Evolutionary conservation across 2,797 vertebrate species (phyloP).

Genomic region (Anguilla megastoma): DNA sequence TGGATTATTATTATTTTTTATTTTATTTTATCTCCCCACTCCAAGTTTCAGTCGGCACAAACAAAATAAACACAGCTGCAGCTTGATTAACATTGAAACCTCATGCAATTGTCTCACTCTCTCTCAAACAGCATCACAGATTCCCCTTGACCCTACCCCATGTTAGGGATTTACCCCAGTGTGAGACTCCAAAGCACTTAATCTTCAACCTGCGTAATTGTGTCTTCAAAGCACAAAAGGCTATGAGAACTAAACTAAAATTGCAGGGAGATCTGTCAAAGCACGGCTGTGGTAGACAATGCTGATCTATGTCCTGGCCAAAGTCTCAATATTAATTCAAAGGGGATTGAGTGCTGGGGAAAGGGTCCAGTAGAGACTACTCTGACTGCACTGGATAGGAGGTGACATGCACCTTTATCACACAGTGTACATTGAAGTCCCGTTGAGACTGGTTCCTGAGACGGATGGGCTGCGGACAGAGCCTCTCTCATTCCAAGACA

Average conservation of each 20-base stretch:
- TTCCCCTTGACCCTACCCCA: constrained; percentile 55
- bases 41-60: background rate
- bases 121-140: constrained; percentile 60
- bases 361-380: constrained; percentile 60
- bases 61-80: background rate
- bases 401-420: constrained; percentile 76
- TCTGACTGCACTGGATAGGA: constrained; percentile 54
- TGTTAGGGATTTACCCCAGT: constrained; percentile 58
- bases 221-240: constrained; percentile 42
- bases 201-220: constrained; percentile 58
- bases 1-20: background rate
- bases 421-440: constrained; percentile 61
- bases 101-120: constrained; percentile 42
- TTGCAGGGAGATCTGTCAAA: background rate
- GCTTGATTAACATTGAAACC: background rate
- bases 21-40: background rate
- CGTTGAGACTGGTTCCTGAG: constrained; percentile 65
- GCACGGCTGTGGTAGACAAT: background rate
- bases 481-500: constrained; percentile 68
- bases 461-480: constrained; percentile 71
- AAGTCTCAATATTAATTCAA: background rate
- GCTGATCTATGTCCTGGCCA: constrained; percentile 25
- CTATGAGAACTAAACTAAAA: constrained; percentile 43
- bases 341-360: constrained; percentile 15
- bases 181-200: constrained; percentile 8